Conservation (phyloP, 53 echinoderm and acorn worm genomes). For the Apostichopus leukothele region DNA sequence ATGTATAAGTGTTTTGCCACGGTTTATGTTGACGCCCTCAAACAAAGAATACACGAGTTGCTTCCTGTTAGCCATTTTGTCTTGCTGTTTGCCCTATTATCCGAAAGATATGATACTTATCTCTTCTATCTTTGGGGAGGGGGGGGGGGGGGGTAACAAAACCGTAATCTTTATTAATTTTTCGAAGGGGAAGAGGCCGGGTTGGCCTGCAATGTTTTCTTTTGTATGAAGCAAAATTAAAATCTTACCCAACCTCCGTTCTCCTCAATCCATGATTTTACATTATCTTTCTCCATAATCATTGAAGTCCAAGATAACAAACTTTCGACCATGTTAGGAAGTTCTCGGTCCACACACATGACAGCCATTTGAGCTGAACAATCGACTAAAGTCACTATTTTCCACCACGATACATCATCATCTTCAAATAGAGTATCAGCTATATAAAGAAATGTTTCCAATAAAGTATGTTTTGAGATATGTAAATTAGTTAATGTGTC, state of each 20-base stretch:
- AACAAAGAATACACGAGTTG: too few relatives aligned
- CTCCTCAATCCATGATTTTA: slow-evolving; percentile 55
- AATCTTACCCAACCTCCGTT: slow-evolving; percentile 70
- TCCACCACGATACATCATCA: slow-evolving; percentile 19
- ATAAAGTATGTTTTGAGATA: slow-evolving; percentile 14
- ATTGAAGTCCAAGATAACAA: slow-evolving; percentile 50
- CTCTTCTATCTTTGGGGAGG: too few relatives aligned
- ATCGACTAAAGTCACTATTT: slow-evolving; percentile 17
- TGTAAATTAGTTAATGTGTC: slow-evolving; percentile 19
- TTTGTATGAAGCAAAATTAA: too few relatives aligned
- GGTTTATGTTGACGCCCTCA: too few relatives aligned
- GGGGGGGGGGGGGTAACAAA: too few relatives aligned
- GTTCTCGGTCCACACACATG: slow-evolving; percentile 61
- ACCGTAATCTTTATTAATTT: too few relatives aligned
- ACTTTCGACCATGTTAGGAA: slow-evolving; percentile 57
- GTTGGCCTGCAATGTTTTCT: too few relatives aligned
- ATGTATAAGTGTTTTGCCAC: too few relatives aligned
- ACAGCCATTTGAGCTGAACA: slow-evolving; percentile 37
- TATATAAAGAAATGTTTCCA: slow-evolving; percentile 7
- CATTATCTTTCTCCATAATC: slow-evolving; percentile 53
- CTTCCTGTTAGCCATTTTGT: too few relatives aligned
- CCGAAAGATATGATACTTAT: too few relatives aligned
- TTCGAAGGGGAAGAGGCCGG: too few relatives aligned
- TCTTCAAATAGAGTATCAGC: slow-evolving; percentile 16
- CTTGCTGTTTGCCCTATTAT: too few relatives aligned